Conservation (phyloP, 1,140 invertebrate genomes). For the Drosophila triauraria region DNA sequence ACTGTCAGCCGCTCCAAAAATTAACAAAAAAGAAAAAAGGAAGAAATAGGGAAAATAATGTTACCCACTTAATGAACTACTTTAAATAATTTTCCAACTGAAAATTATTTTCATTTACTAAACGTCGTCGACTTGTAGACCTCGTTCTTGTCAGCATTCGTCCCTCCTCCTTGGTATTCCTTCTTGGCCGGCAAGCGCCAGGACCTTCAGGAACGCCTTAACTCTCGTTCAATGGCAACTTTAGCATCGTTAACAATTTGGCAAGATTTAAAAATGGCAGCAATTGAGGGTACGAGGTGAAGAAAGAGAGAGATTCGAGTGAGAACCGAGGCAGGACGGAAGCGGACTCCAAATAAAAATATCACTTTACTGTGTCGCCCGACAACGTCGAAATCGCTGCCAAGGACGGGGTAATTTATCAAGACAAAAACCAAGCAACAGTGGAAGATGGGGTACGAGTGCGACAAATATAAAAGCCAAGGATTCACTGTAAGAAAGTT, state of each 20-base stretch:
- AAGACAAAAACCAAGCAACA: conserved; percentile 74
- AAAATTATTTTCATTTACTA: conserved; percentile 82
- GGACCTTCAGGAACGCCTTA: conserved; percentile 44
- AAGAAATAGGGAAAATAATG: conserved; percentile 19
- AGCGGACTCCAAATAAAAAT: conserved; percentile 72
- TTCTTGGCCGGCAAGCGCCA: conserved; percentile 18
- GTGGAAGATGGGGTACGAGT: conserved; percentile 16
- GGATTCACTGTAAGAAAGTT: conserved; percentile 24
- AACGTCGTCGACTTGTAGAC: conserved; percentile 14
- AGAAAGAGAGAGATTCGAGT: conserved; percentile 16
- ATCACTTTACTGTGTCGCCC: conserved; percentile 80
- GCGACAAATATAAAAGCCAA: conserved; percentile 35
- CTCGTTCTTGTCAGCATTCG: not conserved
- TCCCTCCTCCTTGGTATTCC: not conserved
- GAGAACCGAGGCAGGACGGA: not conserved
- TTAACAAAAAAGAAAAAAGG: not conserved
- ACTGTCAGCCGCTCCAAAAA: conserved; percentile 1
- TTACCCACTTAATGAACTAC: conserved; percentile 78
- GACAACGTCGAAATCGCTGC: conserved; percentile 64
- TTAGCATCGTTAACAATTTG: conserved; percentile 82
- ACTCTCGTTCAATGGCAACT: conserved; percentile 70
- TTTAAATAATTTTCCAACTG: conserved; percentile 80
- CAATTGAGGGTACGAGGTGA: conserved; percentile 43
- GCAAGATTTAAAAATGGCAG: conserved; percentile 80
- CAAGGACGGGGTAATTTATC: conserved; percentile 82